phyloP scores from a whole-genome alignment of 35 echinoderm and acorn worm species.

The Nesometra sesokonis region DNA sequence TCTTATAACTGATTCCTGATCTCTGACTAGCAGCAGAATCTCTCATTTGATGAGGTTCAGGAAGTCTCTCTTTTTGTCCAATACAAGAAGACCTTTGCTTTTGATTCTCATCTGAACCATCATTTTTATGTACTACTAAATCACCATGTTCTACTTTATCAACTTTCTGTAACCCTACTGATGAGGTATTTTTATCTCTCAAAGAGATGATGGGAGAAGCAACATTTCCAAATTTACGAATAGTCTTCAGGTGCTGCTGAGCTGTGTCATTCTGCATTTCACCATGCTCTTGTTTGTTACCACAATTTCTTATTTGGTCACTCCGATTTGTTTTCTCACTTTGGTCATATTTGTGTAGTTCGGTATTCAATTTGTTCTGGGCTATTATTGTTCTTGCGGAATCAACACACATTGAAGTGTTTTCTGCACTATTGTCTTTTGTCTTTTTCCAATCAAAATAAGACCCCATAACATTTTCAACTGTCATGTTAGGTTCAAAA shows the following conservation, averaged over 20 bases:
- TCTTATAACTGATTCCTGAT: not conserved
- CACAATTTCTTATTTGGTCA: not conserved
- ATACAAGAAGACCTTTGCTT: not conserved
- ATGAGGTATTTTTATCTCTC: no score
- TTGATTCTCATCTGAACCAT: no score
- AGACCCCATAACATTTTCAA: not conserved
- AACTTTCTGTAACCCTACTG: no score
- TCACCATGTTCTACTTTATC: no score
- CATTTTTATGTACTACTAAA: no score
- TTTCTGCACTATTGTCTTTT: not conserved
- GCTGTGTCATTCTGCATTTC: not conserved
- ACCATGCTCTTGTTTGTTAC: not conserved
- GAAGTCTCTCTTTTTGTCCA: not conserved
- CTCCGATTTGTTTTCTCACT: not conserved
- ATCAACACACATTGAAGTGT: no score
- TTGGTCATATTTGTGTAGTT: not conserved
- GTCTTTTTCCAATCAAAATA: not conserved
- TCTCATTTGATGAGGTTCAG: not conserved
- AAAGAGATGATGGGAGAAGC: not conserved
- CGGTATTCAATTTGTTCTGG: not conserved
- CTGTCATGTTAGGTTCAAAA: not conserved
- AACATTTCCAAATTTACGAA: not conserved
- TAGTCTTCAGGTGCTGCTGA: not conserved
- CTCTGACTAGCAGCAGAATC: not conserved
- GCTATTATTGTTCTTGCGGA: not conserved